Conservation (phyloP, 1,140 invertebrate genomes). For the Paracyclopina nana region DNA sequence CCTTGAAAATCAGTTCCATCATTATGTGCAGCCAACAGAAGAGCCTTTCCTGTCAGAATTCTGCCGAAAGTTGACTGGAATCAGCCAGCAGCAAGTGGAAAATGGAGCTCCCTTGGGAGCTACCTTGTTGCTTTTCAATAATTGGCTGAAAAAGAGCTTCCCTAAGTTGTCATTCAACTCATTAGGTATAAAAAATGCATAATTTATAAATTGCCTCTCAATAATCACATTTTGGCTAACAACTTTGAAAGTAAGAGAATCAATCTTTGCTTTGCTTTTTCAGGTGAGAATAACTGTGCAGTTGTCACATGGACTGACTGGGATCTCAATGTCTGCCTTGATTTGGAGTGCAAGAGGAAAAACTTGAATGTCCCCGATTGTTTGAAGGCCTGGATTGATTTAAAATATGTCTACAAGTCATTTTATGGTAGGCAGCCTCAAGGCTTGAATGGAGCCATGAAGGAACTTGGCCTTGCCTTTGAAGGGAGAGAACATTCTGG, state of each 20-base stretch:
- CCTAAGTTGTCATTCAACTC: constrained; percentile 7
- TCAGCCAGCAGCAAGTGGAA: constrained; percentile 26
- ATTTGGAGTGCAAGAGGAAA: constrained; percentile 16
- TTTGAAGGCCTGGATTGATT: constrained; percentile 29
- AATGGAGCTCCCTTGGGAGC: constrained; percentile 26
- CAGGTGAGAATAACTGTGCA: not conserved
- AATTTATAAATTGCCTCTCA: constrained; percentile 24
- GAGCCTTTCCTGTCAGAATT: constrained; percentile 28
- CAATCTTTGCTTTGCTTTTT: not conserved
- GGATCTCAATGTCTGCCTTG: constrained; percentile 17
- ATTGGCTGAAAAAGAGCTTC: constrained; percentile 22
- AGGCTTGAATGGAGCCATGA: constrained; percentile 26
- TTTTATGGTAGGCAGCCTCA: constrained; percentile 20
- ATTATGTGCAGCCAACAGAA: constrained; percentile 27
- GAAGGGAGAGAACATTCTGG: constrained; percentile 29
- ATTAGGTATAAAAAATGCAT: constrained; percentile 23
- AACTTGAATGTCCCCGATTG: constrained; percentile 17
- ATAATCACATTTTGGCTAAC: constrained; percentile 8
- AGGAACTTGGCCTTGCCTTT: constrained; percentile 26
- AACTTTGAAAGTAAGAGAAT: not conserved
- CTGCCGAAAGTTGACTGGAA: constrained; percentile 29
- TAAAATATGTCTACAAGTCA: constrained; percentile 27
- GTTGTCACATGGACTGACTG: constrained; percentile 13
- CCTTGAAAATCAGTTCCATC: constrained; percentile 29
- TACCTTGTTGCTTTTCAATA: constrained; percentile 25